Base-by-base conservation (phyloP, 2,113 vertebrate genomes). In the Leucoraja erinaceus region DNA sequence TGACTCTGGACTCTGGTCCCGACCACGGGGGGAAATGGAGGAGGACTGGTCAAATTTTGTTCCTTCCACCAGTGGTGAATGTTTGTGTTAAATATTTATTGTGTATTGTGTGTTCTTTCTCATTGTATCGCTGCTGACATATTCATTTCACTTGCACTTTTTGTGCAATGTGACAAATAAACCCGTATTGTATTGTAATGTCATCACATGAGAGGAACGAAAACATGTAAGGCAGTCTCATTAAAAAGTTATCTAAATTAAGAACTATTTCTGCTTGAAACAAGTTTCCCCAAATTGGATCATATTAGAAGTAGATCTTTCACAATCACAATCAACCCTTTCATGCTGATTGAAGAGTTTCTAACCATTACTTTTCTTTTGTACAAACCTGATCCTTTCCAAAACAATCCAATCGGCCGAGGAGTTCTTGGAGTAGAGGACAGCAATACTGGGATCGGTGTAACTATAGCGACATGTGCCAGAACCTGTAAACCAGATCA, bases 381-480 rank as follows among this genome's bases (percentile, higher is more conserved):
- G 66, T 72, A 96, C 95, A 94, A 95, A 99, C 98, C 98, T 98
- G 96, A 99, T 99, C 96, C 96, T 98, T 95, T 99, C 98, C 95
- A 99, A 95, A 94, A 97, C 96, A 95, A 96, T 97, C 98, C 99
- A 99, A 94, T 97, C 97, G 81, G 96, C 96, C 74, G 97, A 97
- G 94, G 95, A 96, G 95, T 98, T 97, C 94, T 96, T 97, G 93
- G 97, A 96, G 94, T 97, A 99, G 56, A 98, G 98, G 93, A 99
- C 97, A 0, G 95, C 95, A 95, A 99, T 98, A 95, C 95, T 97
- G 94, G 98, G 98, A 95, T 99, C 99, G 72, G 98, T 98, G 94
- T 98, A 99, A 95, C 98, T 99, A 94, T 98, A 99, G 83, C 97
- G 97, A 93, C 98, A 99, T 0, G 98, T 98, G 92, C 99, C 99